Evolutionary conservation across 2,113 vertebrate species (phyloP).

Genomic region (Alaudala cheleensis): DNA sequence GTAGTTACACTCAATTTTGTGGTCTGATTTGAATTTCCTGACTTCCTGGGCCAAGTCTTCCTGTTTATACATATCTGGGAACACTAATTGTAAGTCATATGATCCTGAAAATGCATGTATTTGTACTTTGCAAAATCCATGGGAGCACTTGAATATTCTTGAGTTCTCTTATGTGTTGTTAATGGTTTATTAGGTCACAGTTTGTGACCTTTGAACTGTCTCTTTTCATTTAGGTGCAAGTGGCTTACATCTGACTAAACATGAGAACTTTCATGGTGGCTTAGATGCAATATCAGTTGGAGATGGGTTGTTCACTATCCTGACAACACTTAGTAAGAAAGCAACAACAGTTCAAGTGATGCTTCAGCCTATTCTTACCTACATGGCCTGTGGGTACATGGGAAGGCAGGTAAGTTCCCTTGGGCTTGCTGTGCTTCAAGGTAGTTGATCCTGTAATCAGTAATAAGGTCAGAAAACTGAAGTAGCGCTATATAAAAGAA

Average conservation of each 20-base stretch:
- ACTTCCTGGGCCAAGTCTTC: neutral
- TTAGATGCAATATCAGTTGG: constrained; percentile 98
- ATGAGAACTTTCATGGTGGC: constrained; percentile 97
- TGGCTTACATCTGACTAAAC: constrained; percentile 96
- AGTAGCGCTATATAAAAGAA: neutral
- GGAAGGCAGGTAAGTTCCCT: constrained; percentile 88
- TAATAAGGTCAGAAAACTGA: neutral
- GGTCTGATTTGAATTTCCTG: neutral
- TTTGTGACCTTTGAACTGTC: neutral
- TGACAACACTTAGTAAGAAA: constrained; percentile 96
- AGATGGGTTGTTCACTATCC: constrained; percentile 95
- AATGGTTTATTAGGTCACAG: neutral
- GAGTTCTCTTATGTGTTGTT: neutral
- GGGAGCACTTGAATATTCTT: neutral
- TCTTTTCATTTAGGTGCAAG: constrained; percentile 85
- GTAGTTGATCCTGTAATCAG: neutral
- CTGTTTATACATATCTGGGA: neutral
- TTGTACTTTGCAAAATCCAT: neutral
- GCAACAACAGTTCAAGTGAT: constrained; percentile 96
- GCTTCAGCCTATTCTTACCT: constrained; percentile 97
- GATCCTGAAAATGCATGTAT: neutral
- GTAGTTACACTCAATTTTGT: neutral
- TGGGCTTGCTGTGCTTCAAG: neutral
- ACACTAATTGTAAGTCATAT: neutral
- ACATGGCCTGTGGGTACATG: constrained; percentile 99